Conservation (phyloP, 1,140 invertebrate species). For the Leptonema lineaticorne region DNA sequence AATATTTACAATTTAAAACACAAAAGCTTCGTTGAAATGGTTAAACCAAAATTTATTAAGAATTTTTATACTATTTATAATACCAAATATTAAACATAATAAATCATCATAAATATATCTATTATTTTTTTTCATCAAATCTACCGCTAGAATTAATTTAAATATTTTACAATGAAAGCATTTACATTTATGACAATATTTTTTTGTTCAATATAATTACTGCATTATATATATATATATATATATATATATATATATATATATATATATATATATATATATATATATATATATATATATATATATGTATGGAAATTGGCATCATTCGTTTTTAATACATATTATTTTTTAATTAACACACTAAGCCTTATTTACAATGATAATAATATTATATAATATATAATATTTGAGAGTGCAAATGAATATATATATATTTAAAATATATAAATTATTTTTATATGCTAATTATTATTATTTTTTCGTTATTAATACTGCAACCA, state of each 20-base stretch:
- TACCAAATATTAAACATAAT: slow-evolving; percentile 4
- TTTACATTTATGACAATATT: slow-evolving; percentile 26
- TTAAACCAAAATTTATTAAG: no score
- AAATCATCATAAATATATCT: not conserved
- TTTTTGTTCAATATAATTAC: slow-evolving; percentile 14
- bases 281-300: no score
- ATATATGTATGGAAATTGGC: slow-evolving; percentile 8
- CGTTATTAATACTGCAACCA: slow-evolving; percentile 39
- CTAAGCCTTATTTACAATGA: slow-evolving; percentile 5
- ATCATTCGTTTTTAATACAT: slow-evolving; percentile 3
- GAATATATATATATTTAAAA: not conserved
- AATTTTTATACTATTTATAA: no score
- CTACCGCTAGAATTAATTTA: slow-evolving; percentile 11
- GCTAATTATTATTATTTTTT: slow-evolving; percentile 11
- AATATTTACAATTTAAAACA: no score
- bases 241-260: no score
- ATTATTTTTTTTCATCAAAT: slow-evolving; percentile 8
- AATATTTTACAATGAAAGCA: slow-evolving; percentile 32
- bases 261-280: no score
- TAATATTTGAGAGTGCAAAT: not conserved
- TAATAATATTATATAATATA: slow-evolving; percentile 2
- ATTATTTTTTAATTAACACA: not conserved
- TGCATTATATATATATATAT: no score
- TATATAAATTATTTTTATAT: slow-evolving; percentile 25
- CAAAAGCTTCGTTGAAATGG: slow-evolving; percentile 18